These are phyloP conservation scores for Patella pellucida DNA, from an alignment of 2,888 invertebrate genomes.

Conservation along the genomic window DNA sequence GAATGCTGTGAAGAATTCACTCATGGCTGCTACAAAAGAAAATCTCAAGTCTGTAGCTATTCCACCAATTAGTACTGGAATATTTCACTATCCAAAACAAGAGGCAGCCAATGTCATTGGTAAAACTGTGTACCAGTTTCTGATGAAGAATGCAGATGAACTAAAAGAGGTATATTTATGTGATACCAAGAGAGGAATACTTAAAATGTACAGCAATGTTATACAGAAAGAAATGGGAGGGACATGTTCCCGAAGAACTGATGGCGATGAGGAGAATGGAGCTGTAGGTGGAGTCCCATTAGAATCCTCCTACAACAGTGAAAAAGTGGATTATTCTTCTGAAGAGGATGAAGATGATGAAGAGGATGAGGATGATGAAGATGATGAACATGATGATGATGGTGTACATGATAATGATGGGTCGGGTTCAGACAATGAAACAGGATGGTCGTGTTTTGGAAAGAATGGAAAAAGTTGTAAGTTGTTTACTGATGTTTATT, in stretches of 20 bases:
- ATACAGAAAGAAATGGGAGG: slow-evolving; percentile 27
- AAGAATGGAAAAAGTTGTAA: no score
- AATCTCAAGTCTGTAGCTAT: slow-evolving; percentile 43
- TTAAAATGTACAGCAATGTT: slow-evolving; percentile 24
- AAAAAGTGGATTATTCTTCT: background rate
- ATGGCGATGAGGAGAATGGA: background rate
- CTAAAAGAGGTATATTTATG: slow-evolving; percentile 33
- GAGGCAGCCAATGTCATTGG: slow-evolving; percentile 26
- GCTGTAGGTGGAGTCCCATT: background rate
- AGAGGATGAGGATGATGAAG: background rate
- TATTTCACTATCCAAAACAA: slow-evolving; percentile 42
- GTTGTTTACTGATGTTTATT: no score
- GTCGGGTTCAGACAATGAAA: background rate
- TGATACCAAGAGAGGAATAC: slow-evolving; percentile 26
- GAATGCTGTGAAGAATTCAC: slow-evolving; percentile 36
- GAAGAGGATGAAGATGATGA: background rate
- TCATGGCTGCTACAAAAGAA: slow-evolving; percentile 29
- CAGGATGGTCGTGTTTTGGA: background rate
- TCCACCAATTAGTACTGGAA: slow-evolving; percentile 52
- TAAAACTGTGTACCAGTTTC: slow-evolving; percentile 25
- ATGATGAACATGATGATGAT: background rate
- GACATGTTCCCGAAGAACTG: background rate
- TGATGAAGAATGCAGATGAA: slow-evolving; percentile 12
- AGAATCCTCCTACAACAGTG: background rate
- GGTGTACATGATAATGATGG: background rate